Evolutionary conservation across 2,888 invertebrate species (phyloP).

Genomic region (Drosophila dives): DNA sequence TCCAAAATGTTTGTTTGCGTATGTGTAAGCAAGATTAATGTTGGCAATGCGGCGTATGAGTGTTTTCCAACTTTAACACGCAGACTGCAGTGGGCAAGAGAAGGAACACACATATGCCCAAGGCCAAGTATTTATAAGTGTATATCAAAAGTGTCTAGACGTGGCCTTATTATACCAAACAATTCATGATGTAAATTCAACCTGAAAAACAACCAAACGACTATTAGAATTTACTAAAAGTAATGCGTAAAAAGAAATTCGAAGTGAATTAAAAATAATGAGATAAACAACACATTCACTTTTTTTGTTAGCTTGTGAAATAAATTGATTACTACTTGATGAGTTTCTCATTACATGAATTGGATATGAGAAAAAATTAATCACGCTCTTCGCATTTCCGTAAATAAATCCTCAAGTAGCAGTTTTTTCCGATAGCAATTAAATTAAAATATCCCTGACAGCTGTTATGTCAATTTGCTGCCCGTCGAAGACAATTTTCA

Average conservation of each 20-base stretch:
- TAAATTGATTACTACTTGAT: neutral
- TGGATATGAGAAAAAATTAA: neutral
- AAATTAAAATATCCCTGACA: constrained; percentile 47
- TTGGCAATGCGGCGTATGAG: constrained; percentile 60
- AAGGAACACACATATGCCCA: constrained; percentile 33
- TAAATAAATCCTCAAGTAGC: neutral
- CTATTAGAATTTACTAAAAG: constrained; percentile 15
- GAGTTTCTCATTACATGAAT: neutral
- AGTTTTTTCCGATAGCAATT: constrained; percentile 10
- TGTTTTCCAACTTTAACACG: constrained; percentile 63
- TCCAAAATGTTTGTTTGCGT: constrained; percentile 17
- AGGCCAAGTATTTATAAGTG: constrained; percentile 56
- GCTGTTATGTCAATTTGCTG: constrained; percentile 46
- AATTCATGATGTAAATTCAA: constrained; percentile 39
- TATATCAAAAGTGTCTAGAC: constrained; percentile 73
- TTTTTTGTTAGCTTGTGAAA: neutral
- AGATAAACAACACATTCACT: neutral
- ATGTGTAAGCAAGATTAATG: constrained; percentile 65
- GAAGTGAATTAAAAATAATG: neutral
- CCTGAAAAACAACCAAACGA: constrained; percentile 32
- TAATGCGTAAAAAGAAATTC: constrained; percentile 2
- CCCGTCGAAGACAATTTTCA: constrained; percentile 25
- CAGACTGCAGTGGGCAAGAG: constrained; percentile 24
- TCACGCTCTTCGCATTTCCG: neutral
- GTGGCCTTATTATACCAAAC: constrained; percentile 45